phyloP scores from a whole-genome alignment of 1,140 invertebrate genomes.

The Meloidogyne hapla region DNA sequence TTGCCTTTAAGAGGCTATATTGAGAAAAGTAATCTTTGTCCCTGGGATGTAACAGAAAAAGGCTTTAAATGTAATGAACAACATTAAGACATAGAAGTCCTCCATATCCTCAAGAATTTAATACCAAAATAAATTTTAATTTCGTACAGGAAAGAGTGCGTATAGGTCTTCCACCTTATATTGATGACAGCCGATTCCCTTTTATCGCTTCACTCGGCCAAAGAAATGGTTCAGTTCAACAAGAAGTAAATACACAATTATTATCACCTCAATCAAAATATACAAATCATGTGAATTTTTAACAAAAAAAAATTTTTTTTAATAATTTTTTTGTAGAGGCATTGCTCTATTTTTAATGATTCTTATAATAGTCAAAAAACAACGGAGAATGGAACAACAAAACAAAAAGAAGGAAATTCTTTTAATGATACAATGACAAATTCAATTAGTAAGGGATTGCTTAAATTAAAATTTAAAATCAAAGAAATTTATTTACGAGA shows the following conservation, averaged over 20 bases:
- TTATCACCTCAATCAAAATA: background rate
- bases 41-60: no score
- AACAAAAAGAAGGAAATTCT: background rate
- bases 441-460: background rate
- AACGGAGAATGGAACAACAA: background rate
- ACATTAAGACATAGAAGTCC: no score
- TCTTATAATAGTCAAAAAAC: background rate
- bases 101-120: no score
- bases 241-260: background rate
- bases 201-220: slow-evolving; percentile 10
- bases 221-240: slow-evolving; percentile 17
- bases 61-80: no score
- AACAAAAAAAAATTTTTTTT: background rate
- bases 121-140: background rate
- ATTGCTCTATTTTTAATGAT: background rate
- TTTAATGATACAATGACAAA: background rate
- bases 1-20: no score
- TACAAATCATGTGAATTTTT: background rate
- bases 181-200: background rate
- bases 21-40: no score
- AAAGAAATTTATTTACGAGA: no score
- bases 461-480: background rate
- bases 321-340: background rate
- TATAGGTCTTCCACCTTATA: background rate
- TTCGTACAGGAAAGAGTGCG: background rate